phyloP scores from a whole-genome alignment of 30 jellyfish, hydroid and myxozoan species.

The Euphysa ruthae region DNA sequence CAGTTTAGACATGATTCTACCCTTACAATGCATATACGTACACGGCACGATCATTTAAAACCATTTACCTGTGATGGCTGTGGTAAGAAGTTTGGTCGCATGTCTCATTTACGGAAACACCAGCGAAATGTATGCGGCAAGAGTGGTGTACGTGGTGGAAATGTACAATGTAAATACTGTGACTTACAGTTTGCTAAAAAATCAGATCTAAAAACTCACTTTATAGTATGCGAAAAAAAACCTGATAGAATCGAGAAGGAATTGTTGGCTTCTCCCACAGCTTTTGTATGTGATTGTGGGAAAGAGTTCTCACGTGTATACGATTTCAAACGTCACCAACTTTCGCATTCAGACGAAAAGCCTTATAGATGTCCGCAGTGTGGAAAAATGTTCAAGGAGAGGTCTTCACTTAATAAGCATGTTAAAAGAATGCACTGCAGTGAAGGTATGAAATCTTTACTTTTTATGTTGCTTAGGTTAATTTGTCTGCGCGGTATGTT shows the following conservation, averaged over 20 bases:
- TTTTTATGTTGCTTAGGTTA: not conserved
- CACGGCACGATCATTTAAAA: constrained; percentile 94
- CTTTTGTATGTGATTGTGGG: constrained; percentile 79
- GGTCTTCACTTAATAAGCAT: constrained; percentile 83
- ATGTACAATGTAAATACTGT: constrained; percentile 76
- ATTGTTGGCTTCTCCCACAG: constrained; percentile 38
- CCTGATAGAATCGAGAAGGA: constrained; percentile 79
- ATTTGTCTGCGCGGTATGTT: no score
- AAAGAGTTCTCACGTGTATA: constrained; percentile 73
- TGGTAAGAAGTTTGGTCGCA: constrained; percentile 88
- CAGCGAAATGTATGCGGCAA: constrained; percentile 94
- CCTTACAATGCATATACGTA: constrained; percentile 94
- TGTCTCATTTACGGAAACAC: constrained; percentile 98
- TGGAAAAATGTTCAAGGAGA: constrained; percentile 82
- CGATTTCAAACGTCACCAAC: constrained; percentile 87
- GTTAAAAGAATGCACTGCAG: constrained; percentile 86
- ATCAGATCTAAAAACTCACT: constrained; percentile 68
- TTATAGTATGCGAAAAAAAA: constrained; percentile 69
- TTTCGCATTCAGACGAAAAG: constrained; percentile 91
- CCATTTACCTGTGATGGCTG: constrained; percentile 98
- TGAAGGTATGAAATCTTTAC: constrained; percentile 3
- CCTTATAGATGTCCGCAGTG: constrained; percentile 85
- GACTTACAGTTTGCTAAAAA: constrained; percentile 59
- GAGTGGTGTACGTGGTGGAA: constrained; percentile 42
- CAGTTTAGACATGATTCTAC: constrained; percentile 97